Evolutionary conservation across 2,888 invertebrate species (phyloP).

Genomic region (Cephus pulcher): DNA sequence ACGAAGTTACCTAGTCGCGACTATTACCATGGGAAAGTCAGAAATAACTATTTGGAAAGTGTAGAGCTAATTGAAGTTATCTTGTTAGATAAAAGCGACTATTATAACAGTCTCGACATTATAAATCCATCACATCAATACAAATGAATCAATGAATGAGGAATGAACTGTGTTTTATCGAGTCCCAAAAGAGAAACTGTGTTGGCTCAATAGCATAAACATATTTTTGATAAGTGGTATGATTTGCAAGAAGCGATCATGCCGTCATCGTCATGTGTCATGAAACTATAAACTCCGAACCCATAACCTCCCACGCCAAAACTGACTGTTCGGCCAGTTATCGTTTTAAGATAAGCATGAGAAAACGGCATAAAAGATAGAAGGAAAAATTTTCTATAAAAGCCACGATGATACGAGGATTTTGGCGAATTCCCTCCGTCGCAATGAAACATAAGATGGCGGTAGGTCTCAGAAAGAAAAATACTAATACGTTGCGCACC

Average conservation of each 20-base stretch:
- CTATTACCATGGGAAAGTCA: background rate
- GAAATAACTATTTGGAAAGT: background rate
- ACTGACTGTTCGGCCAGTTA: background rate
- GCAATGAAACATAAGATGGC: slow-evolving; percentile 51
- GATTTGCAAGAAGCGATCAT: slow-evolving; percentile 9
- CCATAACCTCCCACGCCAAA: slow-evolving; percentile 26
- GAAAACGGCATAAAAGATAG: background rate
- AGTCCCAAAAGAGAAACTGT: slow-evolving; percentile 17
- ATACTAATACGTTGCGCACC: slow-evolving; percentile 65
- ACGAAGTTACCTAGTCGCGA: background rate
- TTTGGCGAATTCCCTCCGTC: slow-evolving; percentile 24
- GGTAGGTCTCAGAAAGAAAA: slow-evolving; percentile 44
- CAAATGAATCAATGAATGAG: background rate
- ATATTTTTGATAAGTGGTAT: slow-evolving; percentile 15
- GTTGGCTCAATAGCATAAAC: slow-evolving; percentile 26
- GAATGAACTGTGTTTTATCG: background rate
- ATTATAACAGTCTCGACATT: background rate
- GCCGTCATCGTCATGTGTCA: slow-evolving; percentile 25
- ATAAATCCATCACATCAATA: background rate
- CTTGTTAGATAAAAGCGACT: background rate
- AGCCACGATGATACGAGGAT: background rate
- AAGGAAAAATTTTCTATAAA: background rate
- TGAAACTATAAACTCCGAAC: slow-evolving; percentile 2
- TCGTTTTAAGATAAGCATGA: background rate
- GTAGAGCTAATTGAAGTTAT: background rate